These are phyloP conservation scores for Temnothorax rugatulus DNA, from an alignment of 2,888 invertebrate genomes.

Conservation along the genomic window DNA sequence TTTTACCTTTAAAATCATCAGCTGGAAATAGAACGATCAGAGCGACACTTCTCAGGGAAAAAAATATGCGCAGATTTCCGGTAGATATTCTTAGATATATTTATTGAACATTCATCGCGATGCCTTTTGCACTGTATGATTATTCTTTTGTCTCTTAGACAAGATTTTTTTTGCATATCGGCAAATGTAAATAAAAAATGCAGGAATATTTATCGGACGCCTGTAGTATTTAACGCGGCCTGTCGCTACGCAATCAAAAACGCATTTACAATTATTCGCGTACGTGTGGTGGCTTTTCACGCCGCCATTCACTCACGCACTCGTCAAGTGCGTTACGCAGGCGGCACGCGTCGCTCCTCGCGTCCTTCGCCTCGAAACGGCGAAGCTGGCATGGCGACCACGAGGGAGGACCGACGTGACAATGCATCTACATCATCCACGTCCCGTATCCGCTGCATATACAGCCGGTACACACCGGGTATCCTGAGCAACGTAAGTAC, in stretches of 20 bases:
- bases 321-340: conserved; percentile 20
- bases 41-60: not conserved
- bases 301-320: conserved; percentile 14
- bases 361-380: conserved; percentile 55
- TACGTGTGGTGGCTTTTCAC: not conserved
- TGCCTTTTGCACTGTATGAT: not conserved
- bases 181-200: not conserved
- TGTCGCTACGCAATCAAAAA: not conserved
- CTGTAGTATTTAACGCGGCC: not conserved
- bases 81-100: not conserved
- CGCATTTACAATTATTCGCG: not conserved
- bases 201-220: not conserved
- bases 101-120: not conserved
- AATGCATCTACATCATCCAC: conserved; percentile 64
- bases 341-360: conserved; percentile 28
- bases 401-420: conserved; percentile 73
- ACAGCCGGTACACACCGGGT: conserved; percentile 31
- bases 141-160: not conserved
- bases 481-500: conserved; percentile 81
- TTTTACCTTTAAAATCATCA: not conserved
- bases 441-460: conserved; percentile 57
- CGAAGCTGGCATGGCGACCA: conserved; percentile 67
- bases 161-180: not conserved
- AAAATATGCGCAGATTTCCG: not conserved
- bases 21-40: not conserved